Conservation (phyloP, 2,888 invertebrate species). For the Eupithecia tripunctaria region DNA sequence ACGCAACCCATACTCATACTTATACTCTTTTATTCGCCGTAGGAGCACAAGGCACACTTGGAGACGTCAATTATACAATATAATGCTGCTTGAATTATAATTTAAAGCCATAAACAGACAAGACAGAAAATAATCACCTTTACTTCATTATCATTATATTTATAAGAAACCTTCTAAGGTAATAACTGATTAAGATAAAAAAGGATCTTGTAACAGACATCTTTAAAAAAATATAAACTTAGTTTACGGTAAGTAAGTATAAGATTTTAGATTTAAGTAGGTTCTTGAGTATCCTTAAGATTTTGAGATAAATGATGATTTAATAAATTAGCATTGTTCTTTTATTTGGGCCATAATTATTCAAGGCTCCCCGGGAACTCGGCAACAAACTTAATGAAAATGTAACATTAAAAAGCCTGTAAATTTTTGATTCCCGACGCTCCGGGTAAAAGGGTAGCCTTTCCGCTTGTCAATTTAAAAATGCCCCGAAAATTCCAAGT, state of each 20-base stretch:
- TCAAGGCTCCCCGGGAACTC: background rate
- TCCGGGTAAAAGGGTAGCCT: conserved; percentile 21
- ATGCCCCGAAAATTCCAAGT: conserved; percentile 20
- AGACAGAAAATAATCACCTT: too few species aligned
- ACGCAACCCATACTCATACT: too few species aligned
- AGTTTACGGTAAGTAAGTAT: background rate
- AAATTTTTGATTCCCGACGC: conserved; percentile 26
- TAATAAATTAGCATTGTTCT: conserved; percentile 1
- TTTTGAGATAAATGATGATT: background rate
- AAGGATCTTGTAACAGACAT: background rate
- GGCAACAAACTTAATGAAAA: conserved; percentile 23
- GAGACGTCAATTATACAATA: too few species aligned
- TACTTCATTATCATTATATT: background rate
- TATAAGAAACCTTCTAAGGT: background rate
- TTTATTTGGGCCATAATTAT: conserved; percentile 10
- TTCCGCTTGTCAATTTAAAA: conserved; percentile 32
- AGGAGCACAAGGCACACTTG: too few species aligned
- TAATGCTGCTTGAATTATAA: too few species aligned
- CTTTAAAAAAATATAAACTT: background rate
- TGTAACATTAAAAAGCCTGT: conserved; percentile 26
- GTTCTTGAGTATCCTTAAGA: background rate
- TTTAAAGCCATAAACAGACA: too few species aligned
- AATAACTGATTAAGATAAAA: background rate
- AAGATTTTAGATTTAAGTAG: background rate
- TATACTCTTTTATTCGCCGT: too few species aligned